phyloP scores from a whole-genome alignment of 2,797 vertebrate genomes.

The Rhinoraja longicauda region DNA sequence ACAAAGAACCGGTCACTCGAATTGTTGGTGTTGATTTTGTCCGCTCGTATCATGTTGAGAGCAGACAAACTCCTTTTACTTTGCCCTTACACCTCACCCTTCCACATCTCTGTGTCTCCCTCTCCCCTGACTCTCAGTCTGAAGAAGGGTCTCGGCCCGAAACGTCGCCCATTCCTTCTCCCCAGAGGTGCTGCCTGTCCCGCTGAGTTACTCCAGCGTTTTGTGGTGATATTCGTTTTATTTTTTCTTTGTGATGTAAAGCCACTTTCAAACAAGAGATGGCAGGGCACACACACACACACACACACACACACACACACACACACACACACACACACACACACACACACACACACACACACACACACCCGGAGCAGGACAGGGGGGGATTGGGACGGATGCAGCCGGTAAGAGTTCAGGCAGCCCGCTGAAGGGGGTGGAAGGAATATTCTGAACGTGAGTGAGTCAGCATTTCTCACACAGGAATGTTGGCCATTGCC shows the following conservation, averaged over 20 bases:
- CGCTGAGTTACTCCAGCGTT: too few species aligned
- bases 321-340: too few species aligned
- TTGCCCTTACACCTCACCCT: too few species aligned
- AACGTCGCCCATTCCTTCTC: too few species aligned
- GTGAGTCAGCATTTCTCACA: neutral
- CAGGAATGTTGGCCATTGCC: too few species aligned
- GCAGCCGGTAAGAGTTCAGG: neutral
- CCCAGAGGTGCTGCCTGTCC: too few species aligned
- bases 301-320: too few species aligned
- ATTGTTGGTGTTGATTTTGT: neutral
- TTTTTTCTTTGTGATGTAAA: neutral
- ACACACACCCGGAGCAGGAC: neutral
- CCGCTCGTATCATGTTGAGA: neutral
- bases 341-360: too few species aligned
- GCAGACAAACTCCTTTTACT: neutral
- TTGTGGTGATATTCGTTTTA: too few species aligned
- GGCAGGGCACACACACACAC: neutral
- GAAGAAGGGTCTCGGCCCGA: too few species aligned
- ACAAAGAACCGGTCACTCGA: neutral
- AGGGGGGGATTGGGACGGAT: neutral
- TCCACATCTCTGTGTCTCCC: too few species aligned
- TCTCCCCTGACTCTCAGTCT: too few species aligned
- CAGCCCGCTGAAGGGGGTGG: neutral
- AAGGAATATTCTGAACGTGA: neutral
- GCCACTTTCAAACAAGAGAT: constrained; percentile 5